phyloP scores from a whole-genome alignment of 2,888 invertebrate genomes.

The Auanema sp. region DNA sequence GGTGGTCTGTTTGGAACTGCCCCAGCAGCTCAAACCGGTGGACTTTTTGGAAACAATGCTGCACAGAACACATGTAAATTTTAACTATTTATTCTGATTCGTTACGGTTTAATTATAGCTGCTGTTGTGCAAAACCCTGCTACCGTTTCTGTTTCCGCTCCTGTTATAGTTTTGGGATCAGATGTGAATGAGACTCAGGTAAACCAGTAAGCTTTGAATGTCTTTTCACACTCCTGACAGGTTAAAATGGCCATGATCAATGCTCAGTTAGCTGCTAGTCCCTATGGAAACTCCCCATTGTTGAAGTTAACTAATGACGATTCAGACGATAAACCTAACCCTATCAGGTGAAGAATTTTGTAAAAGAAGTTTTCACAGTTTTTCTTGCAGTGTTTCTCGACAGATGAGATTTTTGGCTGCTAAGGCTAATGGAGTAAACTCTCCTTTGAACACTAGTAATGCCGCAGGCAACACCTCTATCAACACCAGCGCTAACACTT shows the following conservation, averaged over 20 bases:
- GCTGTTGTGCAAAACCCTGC: slow-evolving; percentile 12
- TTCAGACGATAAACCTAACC: slow-evolving; percentile 30
- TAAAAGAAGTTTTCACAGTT: background rate
- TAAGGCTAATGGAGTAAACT: slow-evolving; percentile 10
- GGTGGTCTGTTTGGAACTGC: slow-evolving; percentile 26
- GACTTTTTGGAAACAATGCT: slow-evolving; percentile 13
- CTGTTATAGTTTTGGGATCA: slow-evolving; percentile 49
- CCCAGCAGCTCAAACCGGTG: slow-evolving; percentile 12
- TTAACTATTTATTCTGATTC: no score
- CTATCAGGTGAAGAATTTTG: slow-evolving; percentile 16
- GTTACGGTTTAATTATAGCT: background rate
- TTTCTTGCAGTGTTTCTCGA: slow-evolving; percentile 30
- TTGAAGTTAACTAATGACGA: slow-evolving; percentile 29
- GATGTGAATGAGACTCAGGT: slow-evolving; percentile 30
- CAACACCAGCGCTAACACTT: slow-evolving; percentile 14
- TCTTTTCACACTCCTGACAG: slow-evolving; percentile 37
- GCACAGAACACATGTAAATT: background rate
- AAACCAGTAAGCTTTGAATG: background rate
- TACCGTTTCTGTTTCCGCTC: slow-evolving; percentile 26
- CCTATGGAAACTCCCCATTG: slow-evolving; percentile 84
- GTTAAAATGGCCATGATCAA: slow-evolving; percentile 75
- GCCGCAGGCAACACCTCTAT: background rate
- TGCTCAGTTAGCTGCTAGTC: slow-evolving; percentile 74
- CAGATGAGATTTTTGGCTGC: slow-evolving; percentile 42
- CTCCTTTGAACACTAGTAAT: background rate